A percentile compares a stretch with the other conserved stretches of the same genome.
phyloP scores from a whole-genome alignment of 1,140 invertebrate genomes.

The Trichonephila clavipes region DNA sequence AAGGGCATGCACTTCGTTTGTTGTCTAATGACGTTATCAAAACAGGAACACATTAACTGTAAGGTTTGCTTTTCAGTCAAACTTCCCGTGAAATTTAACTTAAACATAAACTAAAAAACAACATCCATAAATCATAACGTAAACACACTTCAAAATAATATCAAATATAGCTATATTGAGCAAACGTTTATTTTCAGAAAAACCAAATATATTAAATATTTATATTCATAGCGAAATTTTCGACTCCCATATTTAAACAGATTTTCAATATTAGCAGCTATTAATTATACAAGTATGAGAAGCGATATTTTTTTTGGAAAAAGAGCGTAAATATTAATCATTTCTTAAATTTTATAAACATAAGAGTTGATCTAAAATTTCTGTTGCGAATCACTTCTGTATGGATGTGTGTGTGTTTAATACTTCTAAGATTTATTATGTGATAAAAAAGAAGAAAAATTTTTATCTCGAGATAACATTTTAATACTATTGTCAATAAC shows the following conservation, averaged over 20 bases:
- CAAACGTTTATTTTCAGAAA: background rate
- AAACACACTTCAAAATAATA: background rate
- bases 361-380: background rate
- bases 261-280: background rate
- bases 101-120: background rate
- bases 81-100: background rate
- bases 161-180: background rate
- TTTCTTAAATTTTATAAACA: background rate
- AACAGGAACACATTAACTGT: background rate
- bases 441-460: background rate
- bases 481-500: conserved; percentile 17
- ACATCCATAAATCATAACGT: background rate
- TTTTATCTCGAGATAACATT: background rate
- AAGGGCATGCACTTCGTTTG: background rate
- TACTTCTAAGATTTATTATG: background rate
- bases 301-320: background rate
- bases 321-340: conserved; percentile 10
- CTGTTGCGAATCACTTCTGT: background rate
- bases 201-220: background rate
- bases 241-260: background rate
- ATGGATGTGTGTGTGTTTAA: background rate
- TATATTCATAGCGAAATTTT: background rate
- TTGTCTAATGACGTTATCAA: background rate
- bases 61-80: background rate
- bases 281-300: background rate